Conservation (phyloP, 2,888 invertebrate species). For the Caradrina clavipalpis region DNA sequence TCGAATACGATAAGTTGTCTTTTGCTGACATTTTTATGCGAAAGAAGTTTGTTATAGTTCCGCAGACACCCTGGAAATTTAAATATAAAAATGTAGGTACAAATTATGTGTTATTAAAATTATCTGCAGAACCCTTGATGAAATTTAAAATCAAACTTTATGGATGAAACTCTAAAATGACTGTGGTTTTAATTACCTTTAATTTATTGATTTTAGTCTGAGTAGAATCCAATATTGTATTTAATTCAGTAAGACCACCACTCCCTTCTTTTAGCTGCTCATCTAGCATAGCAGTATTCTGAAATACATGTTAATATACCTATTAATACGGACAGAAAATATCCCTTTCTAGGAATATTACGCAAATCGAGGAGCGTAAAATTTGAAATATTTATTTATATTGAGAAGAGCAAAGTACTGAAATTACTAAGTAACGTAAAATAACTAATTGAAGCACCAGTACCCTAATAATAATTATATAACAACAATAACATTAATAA, state of each 20-base stretch:
- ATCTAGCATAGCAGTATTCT: conserved; percentile 86
- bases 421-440: too few relatives aligned
- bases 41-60: conserved; percentile 93
- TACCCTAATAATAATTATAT: neutral
- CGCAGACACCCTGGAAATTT: conserved; percentile 92
- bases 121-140: too few relatives aligned
- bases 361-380: too few relatives aligned
- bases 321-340: too few relatives aligned
- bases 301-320: conserved; percentile 58
- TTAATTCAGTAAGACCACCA: conserved; percentile 95
- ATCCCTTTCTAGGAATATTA: too few relatives aligned
- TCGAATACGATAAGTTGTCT: conserved; percentile 88
- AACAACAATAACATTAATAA: too few relatives aligned
- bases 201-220: conserved; percentile 97
- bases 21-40: conserved; percentile 84
- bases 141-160: too few relatives aligned
- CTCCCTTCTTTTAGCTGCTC: conserved; percentile 93
- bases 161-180: too few relatives aligned
- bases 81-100: neutral
- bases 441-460: too few relatives aligned
- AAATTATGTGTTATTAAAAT: neutral
- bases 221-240: conserved; percentile 94
- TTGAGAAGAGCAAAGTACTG: too few relatives aligned
- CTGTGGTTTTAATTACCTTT: conserved; percentile 90
- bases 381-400: too few relatives aligned